Evolutionary conservation across 2,797 vertebrate genomes (phyloP), one percentile per base, ranked within the genome.

Genomic region (Sebastiscus tertius): DNA sequence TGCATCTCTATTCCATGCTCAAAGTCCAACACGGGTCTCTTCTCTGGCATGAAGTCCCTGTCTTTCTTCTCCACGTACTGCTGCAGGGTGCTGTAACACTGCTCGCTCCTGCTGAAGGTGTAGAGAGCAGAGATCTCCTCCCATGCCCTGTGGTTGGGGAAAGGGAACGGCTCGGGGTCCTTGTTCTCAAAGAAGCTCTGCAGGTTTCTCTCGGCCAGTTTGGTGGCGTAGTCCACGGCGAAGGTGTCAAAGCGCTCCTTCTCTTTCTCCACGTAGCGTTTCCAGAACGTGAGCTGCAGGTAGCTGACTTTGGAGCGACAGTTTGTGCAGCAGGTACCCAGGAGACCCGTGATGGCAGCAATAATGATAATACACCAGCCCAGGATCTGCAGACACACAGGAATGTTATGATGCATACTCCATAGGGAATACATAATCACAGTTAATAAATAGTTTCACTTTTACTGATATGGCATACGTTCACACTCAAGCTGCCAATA

Each of bases 301-400:
- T 96, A 97, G 92, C 98, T 99, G 75, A 98, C 96, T 91, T 97
- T 93, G 9, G 97, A 99, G 79, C 96, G 94, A 82, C 98, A 99
- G 88, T 97, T 98, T 49, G 85, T 95, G 72, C 84, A 97, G 85
- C 97, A 98, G 9, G 96, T 95, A 8, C 95, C 95, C 24, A 97
- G 46, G 77, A 99, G 95, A 42, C 95, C 97, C 1, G 94, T 77
- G 8, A 95, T 26, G 20, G 93, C 92, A 1, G 96, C 31, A 0
- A 91, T 88, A 18, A 97, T 96, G 88, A 99, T 96, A 80, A 98
- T 90, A 56, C 92, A 92, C 97, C 98, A 99, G 34, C 97, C 98
- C 84, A 99, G 91, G 81, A 99, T 96, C 98, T 99, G 94, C 61
- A 79, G 20, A 71, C n/a, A 76, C 1, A 55, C 4, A 36, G 2